Percentiles rank a stretch among this genome's conserved stretches.
These are phyloP conservation scores for Pseudomugil gertrudae DNA, from an alignment of 2,797 vertebrate genomes.

Conservation along the genomic window DNA sequence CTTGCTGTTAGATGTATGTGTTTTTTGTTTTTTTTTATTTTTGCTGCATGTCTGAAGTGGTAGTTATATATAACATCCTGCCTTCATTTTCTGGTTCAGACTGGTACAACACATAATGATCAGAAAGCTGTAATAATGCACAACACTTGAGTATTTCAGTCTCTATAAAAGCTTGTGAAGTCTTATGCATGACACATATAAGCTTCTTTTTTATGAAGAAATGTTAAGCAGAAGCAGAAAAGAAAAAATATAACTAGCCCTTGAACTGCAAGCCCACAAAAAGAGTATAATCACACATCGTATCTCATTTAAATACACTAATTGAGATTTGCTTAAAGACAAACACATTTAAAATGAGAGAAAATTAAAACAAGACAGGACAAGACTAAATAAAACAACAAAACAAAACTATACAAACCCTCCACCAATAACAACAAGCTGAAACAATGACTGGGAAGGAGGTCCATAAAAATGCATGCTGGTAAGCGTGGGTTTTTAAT, in stretches of 20 bases:
- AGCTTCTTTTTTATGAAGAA: neutral
- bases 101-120: neutral
- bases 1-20: no score
- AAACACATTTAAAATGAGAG: no score
- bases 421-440: no score
- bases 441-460: no score
- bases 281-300: no score
- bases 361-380: no score
- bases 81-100: neutral
- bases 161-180: neutral
- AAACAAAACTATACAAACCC: no score
- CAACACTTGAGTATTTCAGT: slow-evolving; percentile 2
- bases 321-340: no score
- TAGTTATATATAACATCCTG: neutral
- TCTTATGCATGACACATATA: no score
- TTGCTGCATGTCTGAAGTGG: neutral
- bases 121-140: neutral
- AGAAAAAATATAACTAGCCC: neutral
- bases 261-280: neutral
- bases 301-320: no score
- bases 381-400: no score
- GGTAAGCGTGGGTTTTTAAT: neutral
- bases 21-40: no score
- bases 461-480: neutral
- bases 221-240: slow-evolving; percentile 4